Evolutionary conservation across 2,797 vertebrate genomes (phyloP), one percentile per base, ranked within the genome.

Genomic region (Mionectes olivaceus): DNA sequence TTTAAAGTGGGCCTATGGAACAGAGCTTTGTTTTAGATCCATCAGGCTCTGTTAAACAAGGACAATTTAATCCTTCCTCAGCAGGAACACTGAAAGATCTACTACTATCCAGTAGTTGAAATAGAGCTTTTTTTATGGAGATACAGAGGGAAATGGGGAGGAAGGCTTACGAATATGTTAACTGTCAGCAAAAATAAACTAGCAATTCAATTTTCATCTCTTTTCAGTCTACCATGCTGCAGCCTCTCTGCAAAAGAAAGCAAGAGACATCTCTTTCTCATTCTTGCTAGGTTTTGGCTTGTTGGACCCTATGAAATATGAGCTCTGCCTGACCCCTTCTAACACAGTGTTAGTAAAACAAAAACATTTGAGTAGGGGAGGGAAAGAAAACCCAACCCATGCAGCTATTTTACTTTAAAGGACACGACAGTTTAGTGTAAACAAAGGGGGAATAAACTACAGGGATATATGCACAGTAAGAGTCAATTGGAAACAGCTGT

Each of bases 401-500:
- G 86, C 85, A 96, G 87, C 95, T 95, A 95, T 97, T 97, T 95
- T 86, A 96, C 85, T 96, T 97, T 96, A 96, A 97, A 96, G 91
- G 90, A 94, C 93, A 95, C 5, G 32, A 94, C 28, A 93, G 89
- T 94, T 95, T 73, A 94, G 92, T 93, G 95, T 95, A 97, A 97
- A 97, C 90, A 96, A 95, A 95, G 83, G 64, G 50, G 91, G 86
- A 96, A 97, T 96, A 96, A 97, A 96, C 96, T 95, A 79, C 82
- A 90, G 95, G 74, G 94, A 96, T 97, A 94, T 96, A 94, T 90
- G 96, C 92, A 91, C 94, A 91, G 83, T 92, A 85, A 86, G 68
- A 95, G 60, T 90, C 87, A 96, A 97, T 94, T 96, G 82, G 93
- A 96, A 97, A 94, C 96, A 97, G 96, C 96, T 97, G 96, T 75